phyloP scores from a whole-genome alignment of 1,140 invertebrate genomes.

The Cephus cinctus region DNA sequence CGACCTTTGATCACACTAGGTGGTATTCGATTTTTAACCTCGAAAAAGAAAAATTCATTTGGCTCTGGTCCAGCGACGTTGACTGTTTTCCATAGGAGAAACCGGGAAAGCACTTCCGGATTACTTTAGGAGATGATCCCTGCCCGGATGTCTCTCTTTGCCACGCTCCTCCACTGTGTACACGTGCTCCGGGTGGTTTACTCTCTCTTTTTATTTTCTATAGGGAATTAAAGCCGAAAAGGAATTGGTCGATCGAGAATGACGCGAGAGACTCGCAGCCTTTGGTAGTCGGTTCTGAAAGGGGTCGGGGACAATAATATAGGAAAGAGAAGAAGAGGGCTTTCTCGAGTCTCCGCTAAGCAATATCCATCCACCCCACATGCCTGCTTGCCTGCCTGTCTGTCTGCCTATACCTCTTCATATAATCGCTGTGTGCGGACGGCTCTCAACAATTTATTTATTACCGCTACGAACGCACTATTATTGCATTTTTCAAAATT shows the following conservation, averaged over 20 bases:
- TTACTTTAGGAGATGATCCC: no score
- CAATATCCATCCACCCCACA: slow-evolving; percentile 54
- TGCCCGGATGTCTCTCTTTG: no score
- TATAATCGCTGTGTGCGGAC: slow-evolving; percentile 49
- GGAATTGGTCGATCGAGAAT: slow-evolving; percentile 18
- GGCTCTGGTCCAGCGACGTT: no score
- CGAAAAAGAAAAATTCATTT: no score
- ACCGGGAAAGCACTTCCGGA: no score
- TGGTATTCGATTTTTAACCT: no score
- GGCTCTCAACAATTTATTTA: slow-evolving; percentile 57
- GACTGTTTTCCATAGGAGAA: no score
- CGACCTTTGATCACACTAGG: no score
- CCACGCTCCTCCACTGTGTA: no score
- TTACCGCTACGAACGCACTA: slow-evolving; percentile 49
- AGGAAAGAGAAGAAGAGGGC: slow-evolving; percentile 33
- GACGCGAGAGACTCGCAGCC: slow-evolving; percentile 29
- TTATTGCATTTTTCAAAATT: slow-evolving; percentile 55
- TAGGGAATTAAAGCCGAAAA: not conserved
- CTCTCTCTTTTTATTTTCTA: no score
- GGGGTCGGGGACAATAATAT: slow-evolving; percentile 52
- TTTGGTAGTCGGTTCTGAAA: slow-evolving; percentile 29
- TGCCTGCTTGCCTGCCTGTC: slow-evolving; percentile 40
- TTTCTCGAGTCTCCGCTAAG: slow-evolving; percentile 44
- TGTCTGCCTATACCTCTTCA: slow-evolving; percentile 34
- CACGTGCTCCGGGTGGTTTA: no score